Conservation (phyloP, 1,140 invertebrate species). For the Conus betulinus region DNA sequence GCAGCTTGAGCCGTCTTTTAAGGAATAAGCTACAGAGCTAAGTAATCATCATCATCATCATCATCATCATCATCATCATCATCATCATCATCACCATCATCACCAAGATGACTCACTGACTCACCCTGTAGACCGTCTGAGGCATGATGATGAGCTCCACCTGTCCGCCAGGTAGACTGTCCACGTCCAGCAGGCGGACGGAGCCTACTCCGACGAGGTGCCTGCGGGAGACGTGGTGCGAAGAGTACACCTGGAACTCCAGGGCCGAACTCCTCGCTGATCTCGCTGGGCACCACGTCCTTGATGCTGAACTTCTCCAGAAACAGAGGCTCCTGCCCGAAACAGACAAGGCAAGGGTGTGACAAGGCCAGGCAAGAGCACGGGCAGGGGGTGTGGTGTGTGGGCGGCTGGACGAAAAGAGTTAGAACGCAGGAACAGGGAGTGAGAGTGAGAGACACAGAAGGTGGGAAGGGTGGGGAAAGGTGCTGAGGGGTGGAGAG, state of each 20-base stretch:
- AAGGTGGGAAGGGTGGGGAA: no score
- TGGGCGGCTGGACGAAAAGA: no score
- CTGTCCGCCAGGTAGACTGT: slow-evolving; percentile 62
- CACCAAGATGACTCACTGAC: neutral
- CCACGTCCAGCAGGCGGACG: slow-evolving; percentile 60
- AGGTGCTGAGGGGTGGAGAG: no score
- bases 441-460: no score
- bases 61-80: no score
- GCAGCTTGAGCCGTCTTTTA: no score
- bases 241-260: slow-evolving; percentile 71
- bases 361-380: no score
- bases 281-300: slow-evolving; percentile 62
- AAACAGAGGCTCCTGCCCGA: slow-evolving; percentile 65
- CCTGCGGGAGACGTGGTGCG: slow-evolving; percentile 64
- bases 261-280: slow-evolving; percentile 61
- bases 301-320: slow-evolving; percentile 70
- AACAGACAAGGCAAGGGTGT: neutral
- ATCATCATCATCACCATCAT: no score
- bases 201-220: slow-evolving; percentile 69
- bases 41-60: no score
- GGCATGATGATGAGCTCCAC: slow-evolving; percentile 65
- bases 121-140: slow-evolving; percentile 68
- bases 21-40: no score
- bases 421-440: no score
- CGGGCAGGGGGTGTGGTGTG: no score